Conservation (phyloP, 2,113 vertebrate species). For the Pelodiscus sinensis region DNA sequence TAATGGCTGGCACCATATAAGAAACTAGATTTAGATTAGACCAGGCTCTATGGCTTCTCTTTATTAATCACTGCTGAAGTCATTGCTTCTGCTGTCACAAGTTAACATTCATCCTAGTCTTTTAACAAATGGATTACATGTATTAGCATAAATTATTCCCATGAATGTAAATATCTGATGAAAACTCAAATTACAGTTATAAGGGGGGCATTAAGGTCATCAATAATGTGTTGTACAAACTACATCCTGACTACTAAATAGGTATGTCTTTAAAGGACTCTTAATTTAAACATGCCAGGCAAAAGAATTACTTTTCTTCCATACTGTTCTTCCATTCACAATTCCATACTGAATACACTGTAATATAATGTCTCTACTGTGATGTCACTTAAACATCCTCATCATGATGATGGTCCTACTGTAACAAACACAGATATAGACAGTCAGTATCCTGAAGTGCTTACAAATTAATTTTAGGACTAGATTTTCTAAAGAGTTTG, state of each 20-base stretch:
- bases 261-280: neutral
- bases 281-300: neutral
- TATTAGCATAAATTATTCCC: neutral
- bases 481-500: neutral
- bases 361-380: neutral
- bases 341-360: neutral
- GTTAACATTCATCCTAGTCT: neutral
- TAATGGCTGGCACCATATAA: neutral
- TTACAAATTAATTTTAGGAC: neutral
- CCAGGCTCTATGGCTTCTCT: constrained; percentile 27
- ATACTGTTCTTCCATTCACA: too few relatives aligned
- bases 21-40: neutral
- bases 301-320: neutral
- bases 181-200: neutral
- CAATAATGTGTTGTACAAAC: neutral
- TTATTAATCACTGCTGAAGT: neutral
- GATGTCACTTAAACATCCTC: neutral
- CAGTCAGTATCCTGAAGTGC: neutral
- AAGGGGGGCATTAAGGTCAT: neutral
- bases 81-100: neutral
- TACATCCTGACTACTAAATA: neutral
- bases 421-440: neutral
- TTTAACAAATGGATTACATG: neutral
- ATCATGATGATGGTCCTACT: neutral
- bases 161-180: neutral